Base-by-base conservation (phyloP, 2,888 invertebrate species). In the Achlya flavicornis region DNA sequence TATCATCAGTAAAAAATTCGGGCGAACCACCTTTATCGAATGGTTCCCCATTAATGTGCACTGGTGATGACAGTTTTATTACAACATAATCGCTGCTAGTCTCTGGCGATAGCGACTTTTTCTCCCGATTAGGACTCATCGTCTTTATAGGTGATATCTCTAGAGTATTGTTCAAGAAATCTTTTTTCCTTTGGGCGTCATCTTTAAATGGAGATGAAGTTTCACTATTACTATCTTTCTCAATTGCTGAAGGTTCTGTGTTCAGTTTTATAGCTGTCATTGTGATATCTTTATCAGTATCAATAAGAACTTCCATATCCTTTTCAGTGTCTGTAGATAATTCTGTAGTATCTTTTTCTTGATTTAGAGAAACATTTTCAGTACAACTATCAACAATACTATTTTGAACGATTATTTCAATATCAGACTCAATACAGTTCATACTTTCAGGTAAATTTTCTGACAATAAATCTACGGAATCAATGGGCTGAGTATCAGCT, bases 101-200 rank as follows among this genome's bases (percentile, higher is more conserved):
- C 63, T 92, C 91, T 2, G 88, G 89, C 3, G 88, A 81, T 10
- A 86, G 86, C 11, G 87, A 83, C 57, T 82, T 85, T 58, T 88
- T 81, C 8, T 85, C 84, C 66, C 77, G 79, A 38, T 89, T 79
- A 2, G 93, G 92, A 65, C 92, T 92, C 76, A 89, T 78, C 3
- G 80, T 84, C 81, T 93, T 93, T 66, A 95, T 95, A 0, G 95
- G 95, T 0, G 95, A 95, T 81, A 96, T 95, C 79, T 95, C 94
- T 19, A 93, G 71, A 10, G 95, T 95, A 68, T 92, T 92, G 73
- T 94, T 93, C 16, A 95, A 78, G 66, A 96, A 94, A 78, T 95
- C 95, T 75, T 89, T 84, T 65, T 94, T 91, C 71, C 92, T 88
- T 68, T 90, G 85, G 41, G 78, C 82, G 38, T 88, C 86, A 53